phyloP scores from a whole-genome alignment of 2,888 invertebrate genomes.

The Phyto melanocephala region DNA sequence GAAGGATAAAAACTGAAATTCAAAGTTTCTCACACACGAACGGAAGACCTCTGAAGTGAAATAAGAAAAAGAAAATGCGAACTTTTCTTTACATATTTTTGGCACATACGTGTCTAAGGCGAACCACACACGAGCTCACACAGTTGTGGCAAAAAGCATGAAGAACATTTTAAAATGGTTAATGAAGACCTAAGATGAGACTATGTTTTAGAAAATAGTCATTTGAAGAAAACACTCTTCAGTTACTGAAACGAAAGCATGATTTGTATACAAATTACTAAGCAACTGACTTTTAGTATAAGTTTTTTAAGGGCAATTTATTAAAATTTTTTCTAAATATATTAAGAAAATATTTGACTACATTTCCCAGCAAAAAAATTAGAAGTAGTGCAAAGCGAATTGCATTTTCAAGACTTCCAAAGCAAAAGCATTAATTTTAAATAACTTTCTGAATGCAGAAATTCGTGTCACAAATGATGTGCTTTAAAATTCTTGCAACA shows the following conservation, averaged over 20 bases:
- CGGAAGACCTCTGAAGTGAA: not conserved
- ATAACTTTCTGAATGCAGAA: too few species aligned
- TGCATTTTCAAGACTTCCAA: too few species aligned
- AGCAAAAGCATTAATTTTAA: too few species aligned
- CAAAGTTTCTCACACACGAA: slow-evolving; percentile 15
- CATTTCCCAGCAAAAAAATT: too few species aligned
- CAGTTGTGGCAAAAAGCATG: too few species aligned
- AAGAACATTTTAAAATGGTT: too few species aligned
- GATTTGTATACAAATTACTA: not conserved
- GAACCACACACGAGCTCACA: not conserved
- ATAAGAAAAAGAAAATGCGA: not conserved
- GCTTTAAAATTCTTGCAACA: too few species aligned
- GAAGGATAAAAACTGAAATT: slow-evolving; percentile 12
- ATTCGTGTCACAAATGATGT: too few species aligned
- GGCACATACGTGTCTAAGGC: not conserved
- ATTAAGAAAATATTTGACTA: slow-evolving; percentile 25
- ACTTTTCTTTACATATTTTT: not conserved
- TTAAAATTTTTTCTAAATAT: not conserved
- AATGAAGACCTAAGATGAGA: too few species aligned
- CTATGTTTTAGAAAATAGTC: too few species aligned
- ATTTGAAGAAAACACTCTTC: not conserved
- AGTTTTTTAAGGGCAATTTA: not conserved
- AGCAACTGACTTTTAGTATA: not conserved
- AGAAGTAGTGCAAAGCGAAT: too few species aligned
- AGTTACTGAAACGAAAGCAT: slow-evolving; percentile 16